A percentile compares a stretch with the other conserved stretches of the same genome.
These are phyloP conservation scores for Gymnothorax javanicus DNA, from an alignment of 2,797 vertebrate species.

Conservation along the genomic window DNA sequence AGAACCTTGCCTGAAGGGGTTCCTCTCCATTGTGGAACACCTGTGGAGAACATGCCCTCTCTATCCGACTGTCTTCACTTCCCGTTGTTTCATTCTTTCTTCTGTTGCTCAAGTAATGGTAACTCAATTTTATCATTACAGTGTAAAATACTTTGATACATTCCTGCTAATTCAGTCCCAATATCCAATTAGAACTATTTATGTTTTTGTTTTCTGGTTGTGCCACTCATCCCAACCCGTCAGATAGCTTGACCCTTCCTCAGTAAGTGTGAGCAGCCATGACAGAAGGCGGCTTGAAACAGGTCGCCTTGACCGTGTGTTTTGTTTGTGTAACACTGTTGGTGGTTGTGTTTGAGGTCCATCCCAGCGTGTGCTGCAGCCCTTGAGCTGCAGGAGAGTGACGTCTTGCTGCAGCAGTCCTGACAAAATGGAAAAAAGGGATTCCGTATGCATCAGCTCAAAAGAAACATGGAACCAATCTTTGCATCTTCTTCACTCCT, in stretches of 20 bases:
- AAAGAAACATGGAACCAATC: background rate
- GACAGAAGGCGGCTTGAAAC: background rate
- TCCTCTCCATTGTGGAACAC: background rate
- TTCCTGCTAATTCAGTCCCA: background rate
- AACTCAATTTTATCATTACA: background rate
- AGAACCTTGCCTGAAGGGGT: background rate
- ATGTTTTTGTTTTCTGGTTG: background rate
- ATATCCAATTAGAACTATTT: background rate
- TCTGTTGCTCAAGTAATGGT: background rate
- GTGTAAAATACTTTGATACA: background rate
- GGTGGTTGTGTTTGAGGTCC: background rate
- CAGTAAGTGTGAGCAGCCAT: background rate
- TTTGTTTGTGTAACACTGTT: background rate
- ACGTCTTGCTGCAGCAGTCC: background rate
- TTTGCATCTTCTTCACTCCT: conserved; percentile 9
- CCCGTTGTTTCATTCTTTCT: background rate
- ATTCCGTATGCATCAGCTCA: background rate
- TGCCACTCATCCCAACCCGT: background rate
- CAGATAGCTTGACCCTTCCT: background rate
- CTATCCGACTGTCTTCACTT: background rate
- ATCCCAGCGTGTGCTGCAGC: background rate
- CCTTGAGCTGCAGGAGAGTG: background rate
- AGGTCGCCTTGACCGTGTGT: background rate
- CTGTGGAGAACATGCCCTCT: background rate
- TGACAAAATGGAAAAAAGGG: conserved; percentile 27